These are phyloP conservation scores for Triplophysa bombifrons DNA, from an alignment of 2,797 vertebrate genomes.

Conservation along the genomic window DNA sequence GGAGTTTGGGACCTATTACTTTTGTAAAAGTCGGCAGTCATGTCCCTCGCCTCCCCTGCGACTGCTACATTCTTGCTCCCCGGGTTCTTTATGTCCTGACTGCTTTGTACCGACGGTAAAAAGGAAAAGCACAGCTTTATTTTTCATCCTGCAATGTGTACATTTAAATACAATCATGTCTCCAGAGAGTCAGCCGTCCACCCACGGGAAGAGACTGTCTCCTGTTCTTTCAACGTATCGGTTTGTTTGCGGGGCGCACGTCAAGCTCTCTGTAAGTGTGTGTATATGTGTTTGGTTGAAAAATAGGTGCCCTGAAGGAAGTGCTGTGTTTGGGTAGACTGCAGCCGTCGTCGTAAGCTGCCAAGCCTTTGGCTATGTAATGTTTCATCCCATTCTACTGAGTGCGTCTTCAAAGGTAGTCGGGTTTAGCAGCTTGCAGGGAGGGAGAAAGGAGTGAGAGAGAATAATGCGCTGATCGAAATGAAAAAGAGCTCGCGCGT, in stretches of 20 bases:
- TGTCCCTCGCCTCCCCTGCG: neutral
- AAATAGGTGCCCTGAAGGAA: constrained; percentile 49
- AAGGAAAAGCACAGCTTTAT: constrained; percentile 7
- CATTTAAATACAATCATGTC: constrained; percentile 15
- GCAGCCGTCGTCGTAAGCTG: constrained; percentile 51
- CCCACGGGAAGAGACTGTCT: constrained; percentile 17
- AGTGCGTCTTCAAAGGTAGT: constrained; percentile 61
- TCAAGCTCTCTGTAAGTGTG: constrained; percentile 20
- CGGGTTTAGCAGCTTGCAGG: constrained; percentile 50
- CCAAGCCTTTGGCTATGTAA: constrained; percentile 53
- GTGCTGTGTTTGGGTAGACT: constrained; percentile 37
- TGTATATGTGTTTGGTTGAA: constrained; percentile 35
- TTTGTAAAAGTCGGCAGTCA: neutral
- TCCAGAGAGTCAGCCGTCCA: constrained; percentile 14
- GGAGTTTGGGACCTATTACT: neutral
- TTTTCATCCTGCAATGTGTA: neutral
- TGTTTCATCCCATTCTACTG: constrained; percentile 60
- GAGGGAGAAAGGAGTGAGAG: constrained; percentile 48
- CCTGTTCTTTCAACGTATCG: constrained; percentile 23
- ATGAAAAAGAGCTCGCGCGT: constrained; percentile 44
- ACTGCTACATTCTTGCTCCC: neutral
- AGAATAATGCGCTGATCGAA: constrained; percentile 43
- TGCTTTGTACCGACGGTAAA: constrained; percentile 9
- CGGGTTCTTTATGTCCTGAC: constrained; percentile 15
- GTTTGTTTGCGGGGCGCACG: constrained; percentile 15